Base-by-base conservation (phyloP, 1,140 invertebrate genomes). In the Hycleus cichorii region DNA sequence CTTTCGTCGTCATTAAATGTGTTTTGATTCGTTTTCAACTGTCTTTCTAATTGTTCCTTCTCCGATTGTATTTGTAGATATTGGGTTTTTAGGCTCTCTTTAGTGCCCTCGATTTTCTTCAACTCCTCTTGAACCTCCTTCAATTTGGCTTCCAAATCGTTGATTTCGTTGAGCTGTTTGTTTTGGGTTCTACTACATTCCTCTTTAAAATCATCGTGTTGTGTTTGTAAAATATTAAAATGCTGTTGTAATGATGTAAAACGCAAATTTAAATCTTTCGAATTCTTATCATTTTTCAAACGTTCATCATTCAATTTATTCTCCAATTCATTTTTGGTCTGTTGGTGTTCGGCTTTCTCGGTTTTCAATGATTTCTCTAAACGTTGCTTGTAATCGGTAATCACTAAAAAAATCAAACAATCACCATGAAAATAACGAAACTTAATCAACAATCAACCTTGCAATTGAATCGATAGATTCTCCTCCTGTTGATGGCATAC, bases 401-500 rank as follows among this genome's bases (percentile, higher is more conserved):
- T 70, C 39, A 74, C 72, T 73, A 53, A 46, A 69, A 71, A 47
- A 47, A 52, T 42, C 12, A 49, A 57, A 27, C 3, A n/a, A 39
- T 38, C 32, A 39, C 10, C 6, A 39, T 47, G 45, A 26, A 27
- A 61, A 27, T 12, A 53, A 39, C 43, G 4, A 44, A 49, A 7
- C 32, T 57, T 50, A 18, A 27, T 3, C n/a, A 43, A 42, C 12
- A 44, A 39, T 39, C 9, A 5, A 80, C 78, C 75, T 72, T 78
- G 74, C 52, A 79, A 59, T 60, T 78, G 75, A 40, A 73, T 70
- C 39, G 74, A 77, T 3, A 79, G 63, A 51, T 76, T 76, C 46
- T 80, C 78, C 59, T 79, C 75, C 60, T 76, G 74, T 49, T 75
- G 72, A 57, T 75, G 73, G 63, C 77, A 78, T 46, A 70, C 64